Evolutionary conservation across 2,113 vertebrate genomes (phyloP), one percentile per base, ranked within the genome.

Genomic region (Butorides virescens): DNA sequence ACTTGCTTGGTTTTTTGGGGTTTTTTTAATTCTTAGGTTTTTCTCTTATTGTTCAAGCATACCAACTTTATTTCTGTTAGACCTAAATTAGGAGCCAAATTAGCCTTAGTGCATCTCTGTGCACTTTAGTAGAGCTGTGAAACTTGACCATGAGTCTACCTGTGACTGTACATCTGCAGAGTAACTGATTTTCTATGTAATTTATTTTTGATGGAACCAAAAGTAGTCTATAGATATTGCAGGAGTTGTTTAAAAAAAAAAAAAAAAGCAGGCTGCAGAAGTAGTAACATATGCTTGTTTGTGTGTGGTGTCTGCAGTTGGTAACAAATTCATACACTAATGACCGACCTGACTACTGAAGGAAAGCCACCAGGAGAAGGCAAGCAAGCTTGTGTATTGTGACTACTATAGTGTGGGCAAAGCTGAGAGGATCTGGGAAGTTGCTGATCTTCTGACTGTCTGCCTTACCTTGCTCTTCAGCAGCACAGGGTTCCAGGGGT

Each of bases 141-240:
- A 93, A 91, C 66, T 78, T 50, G 29, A 78, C 32, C 2, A 4
- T 26, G 52, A 63, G 36, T 52, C 79, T 72, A 23, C 13, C 32
- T 82, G 63, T 80, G 71, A 70, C 44, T 81, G 42, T 56, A 47
- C 37, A 37, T 72, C 72, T 87, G 62, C 73, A 85, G 62, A 73
- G 56, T 85, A 93, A 62, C 61, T 81, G 49, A 26, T 34, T 88
- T 72, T 80, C 46, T 68, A 17, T 77, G 36, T 92, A 96, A 94
- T 68, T 96, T 92, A 91, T 92, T 95, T 87, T 68, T 83, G 25
- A 27, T 37, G 84, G 70, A 85, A 67, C 32, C 78, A 52, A 61
- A 84, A 26, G 27, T 90, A 82, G 55, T 55, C 44, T 70, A 3
- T 17, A 50, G 74, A 73, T 9, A 29, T n/a, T 15, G 17, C 34